Evolutionary conservation across 1,140 invertebrate genomes (phyloP).

Genomic region (Drosophila miranda): DNA sequence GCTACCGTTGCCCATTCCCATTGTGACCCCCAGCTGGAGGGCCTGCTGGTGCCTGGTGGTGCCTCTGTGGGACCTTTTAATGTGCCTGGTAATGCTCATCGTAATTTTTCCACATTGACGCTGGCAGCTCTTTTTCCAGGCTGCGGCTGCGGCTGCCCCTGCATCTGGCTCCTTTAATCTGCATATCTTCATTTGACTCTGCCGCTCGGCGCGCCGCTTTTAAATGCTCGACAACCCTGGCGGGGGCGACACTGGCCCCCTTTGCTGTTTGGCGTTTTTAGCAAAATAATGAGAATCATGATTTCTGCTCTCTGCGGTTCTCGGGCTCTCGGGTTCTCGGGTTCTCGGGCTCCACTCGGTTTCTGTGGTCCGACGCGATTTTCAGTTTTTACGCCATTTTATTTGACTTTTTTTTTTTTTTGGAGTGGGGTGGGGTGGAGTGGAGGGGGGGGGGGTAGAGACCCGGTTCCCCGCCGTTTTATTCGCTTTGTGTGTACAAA

Average conservation of each 20-base stretch:
- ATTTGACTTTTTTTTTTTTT: constrained; percentile 20
- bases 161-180: constrained; percentile 79
- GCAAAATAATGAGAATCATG: constrained; percentile 82
- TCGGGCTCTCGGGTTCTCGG: background rate
- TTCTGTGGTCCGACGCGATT: constrained; percentile 49
- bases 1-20: constrained; percentile 50
- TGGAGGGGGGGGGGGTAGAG: too few relatives aligned
- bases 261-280: constrained; percentile 69
- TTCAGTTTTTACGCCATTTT: constrained; percentile 76
- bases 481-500: constrained; percentile 64
- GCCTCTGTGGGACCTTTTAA: constrained; percentile 65
- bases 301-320: constrained; percentile 67
- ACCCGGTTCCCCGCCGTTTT: constrained; percentile 1
- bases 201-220: constrained; percentile 42
- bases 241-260: background rate
- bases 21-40: constrained; percentile 43
- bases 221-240: constrained; percentile 57
- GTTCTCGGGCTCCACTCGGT: constrained; percentile 6
- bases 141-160: constrained; percentile 28
- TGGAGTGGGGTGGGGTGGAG: too few relatives aligned
- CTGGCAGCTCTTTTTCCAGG: constrained; percentile 44
- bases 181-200: constrained; percentile 81
- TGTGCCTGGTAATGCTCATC: constrained; percentile 80
- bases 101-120: constrained; percentile 81
- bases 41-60: too few relatives aligned